Base-by-base conservation (phyloP, 2,888 invertebrate species). In the Hydrotaea cyrtoneurina region DNA sequence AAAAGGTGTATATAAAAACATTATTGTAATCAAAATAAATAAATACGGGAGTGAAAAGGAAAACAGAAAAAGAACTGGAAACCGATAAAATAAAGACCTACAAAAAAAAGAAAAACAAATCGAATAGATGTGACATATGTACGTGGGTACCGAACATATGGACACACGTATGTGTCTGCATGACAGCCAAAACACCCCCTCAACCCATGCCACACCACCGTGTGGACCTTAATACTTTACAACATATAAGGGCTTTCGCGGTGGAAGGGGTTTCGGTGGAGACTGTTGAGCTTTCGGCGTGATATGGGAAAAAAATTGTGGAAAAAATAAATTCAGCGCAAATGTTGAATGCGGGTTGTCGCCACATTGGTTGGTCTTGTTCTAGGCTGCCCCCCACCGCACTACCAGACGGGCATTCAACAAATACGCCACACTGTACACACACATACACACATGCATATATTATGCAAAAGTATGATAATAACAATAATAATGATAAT, bases 21-120 rank as follows among this genome's bases (percentile, higher is more conserved):
- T 82, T 81, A 57, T 77, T 64, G 31, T 23, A 62, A 75, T 74
- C 31, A 82, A 77, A 76, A 55, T 26, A 72, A 43, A 75, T 62
- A 69, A 21, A 69, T 13, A 39, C 31, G 59, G 26, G 13, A 59
- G 31, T 4, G 31, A 31, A 31, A 2, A 31, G 3, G 7, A 36
- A 17, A 21, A 66, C 69, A 43, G 1, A 55, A 10, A 19, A 66
- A 66, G 19, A 66, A 66, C 39, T 62, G 62, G 11, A 62, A 62
- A 62, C 10, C 62, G 62, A 31, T 62, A 62, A 62, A 62, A 62
- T 62, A 62, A 62, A 66, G 17, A 66, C 66, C 43, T 17, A 66
- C 11, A 39, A 39, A 66, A 39, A 62, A 11, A 62, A 26, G 3
- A n/a, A 26, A 15, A 31, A 15, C 69, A 69, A 21, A 17, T 3